Evolutionary conservation across 2,888 invertebrate genomes (phyloP).

Genomic region (Rhaphigaster nebulosa): DNA sequence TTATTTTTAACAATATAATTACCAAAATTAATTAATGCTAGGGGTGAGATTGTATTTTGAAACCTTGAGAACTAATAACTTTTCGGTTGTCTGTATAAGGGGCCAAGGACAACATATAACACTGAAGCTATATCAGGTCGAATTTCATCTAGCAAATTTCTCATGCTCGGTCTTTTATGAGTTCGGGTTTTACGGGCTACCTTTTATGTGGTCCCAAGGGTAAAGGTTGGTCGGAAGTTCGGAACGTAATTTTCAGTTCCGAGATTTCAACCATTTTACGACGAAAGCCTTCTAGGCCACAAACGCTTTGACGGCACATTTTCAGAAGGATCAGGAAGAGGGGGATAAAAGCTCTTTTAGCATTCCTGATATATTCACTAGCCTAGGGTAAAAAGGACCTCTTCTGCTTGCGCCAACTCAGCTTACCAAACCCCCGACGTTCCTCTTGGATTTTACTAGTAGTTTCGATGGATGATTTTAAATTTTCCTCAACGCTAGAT

Average conservation of each 20-base stretch:
- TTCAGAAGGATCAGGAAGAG: background rate
- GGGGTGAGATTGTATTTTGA: background rate
- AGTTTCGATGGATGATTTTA: background rate
- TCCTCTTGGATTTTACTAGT: background rate
- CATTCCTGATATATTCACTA: conserved; percentile 31
- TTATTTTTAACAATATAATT: background rate
- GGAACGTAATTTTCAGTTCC: conserved; percentile 17
- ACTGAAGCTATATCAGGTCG: background rate
- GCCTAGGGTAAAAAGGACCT: background rate
- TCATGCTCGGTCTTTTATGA: background rate
- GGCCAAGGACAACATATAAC: background rate
- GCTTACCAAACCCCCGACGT: background rate
- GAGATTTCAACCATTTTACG: background rate
- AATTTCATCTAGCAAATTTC: background rate
- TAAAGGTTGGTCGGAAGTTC: background rate
- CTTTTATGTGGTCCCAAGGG: background rate
- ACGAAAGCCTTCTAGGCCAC: conserved; percentile 7
- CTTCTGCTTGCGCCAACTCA: background rate
- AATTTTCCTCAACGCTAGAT: background rate
- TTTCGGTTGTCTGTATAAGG: background rate
- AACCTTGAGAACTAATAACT: background rate
- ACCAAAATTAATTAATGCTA: background rate
- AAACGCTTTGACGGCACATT: background rate
- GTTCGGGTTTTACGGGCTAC: background rate
- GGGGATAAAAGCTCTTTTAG: conserved; percentile 25